These are phyloP conservation scores for Cephus cinctus DNA, from an alignment of 1,140 invertebrate species.

Conservation along the genomic window DNA sequence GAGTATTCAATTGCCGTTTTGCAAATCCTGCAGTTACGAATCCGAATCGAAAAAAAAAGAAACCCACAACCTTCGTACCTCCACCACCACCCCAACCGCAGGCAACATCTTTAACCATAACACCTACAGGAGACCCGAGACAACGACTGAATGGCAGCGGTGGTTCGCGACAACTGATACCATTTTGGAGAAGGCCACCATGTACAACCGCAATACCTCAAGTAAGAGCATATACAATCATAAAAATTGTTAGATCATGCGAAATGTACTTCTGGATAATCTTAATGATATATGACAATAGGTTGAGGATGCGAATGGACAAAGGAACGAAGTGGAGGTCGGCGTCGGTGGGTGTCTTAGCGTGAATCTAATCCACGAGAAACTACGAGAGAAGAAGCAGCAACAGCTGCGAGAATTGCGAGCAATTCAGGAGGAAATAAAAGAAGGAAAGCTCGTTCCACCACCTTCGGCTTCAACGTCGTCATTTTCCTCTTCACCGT, in stretches of 20 bases:
- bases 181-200: constrained; percentile 79
- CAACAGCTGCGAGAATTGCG: constrained; percentile 81
- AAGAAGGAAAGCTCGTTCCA: constrained; percentile 73
- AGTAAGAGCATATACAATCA: constrained; percentile 26
- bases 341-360: constrained; percentile 69
- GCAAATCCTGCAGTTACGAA: constrained; percentile 65
- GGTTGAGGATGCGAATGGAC: constrained; percentile 57
- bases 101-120: constrained; percentile 21
- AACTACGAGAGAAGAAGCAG: constrained; percentile 84
- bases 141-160: constrained; percentile 40
- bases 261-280: constrained; percentile 3
- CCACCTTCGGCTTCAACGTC: constrained; percentile 51
- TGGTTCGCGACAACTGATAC: constrained; percentile 55
- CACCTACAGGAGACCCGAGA: constrained; percentile 35
- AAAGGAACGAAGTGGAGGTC: constrained; percentile 65
- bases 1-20: constrained; percentile 87
- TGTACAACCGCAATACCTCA: constrained; percentile 56
- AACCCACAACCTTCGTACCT: constrained; percentile 82
- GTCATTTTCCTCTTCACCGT: constrained; percentile 39
- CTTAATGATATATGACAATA: constrained; percentile 24
- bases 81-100: constrained; percentile 62
- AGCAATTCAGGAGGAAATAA: constrained; percentile 84
- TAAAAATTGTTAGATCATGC: constrained; percentile 9
- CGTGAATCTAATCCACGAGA: constrained; percentile 79
- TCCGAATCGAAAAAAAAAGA: constrained; percentile 83